Evolutionary conservation across 2,888 invertebrate species (phyloP).

Genomic region (Crioceris asparagi): DNA sequence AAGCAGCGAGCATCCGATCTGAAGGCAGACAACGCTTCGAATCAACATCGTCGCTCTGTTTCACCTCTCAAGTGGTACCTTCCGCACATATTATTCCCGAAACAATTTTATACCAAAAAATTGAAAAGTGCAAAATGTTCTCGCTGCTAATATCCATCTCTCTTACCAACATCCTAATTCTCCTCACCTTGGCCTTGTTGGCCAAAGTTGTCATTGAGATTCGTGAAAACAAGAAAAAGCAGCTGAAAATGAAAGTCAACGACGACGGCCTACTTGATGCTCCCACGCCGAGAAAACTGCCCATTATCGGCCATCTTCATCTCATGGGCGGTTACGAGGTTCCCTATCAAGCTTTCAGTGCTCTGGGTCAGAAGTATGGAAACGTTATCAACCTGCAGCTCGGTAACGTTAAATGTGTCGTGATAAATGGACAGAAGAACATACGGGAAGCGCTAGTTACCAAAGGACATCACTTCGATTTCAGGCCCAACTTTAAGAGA

Average conservation of each 20-base stretch:
- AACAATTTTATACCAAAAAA: no score
- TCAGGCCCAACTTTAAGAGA: slow-evolving; percentile 52
- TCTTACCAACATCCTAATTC: slow-evolving; percentile 10
- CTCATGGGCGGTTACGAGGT: slow-evolving; percentile 46
- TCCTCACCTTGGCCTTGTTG: slow-evolving; percentile 5
- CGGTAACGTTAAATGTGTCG: slow-evolving; percentile 45
- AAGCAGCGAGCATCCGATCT: background rate
- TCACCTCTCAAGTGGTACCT: background rate
- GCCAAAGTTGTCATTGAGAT: slow-evolving; percentile 7
- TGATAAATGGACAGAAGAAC: slow-evolving; percentile 48
- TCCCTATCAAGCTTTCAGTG: slow-evolving; percentile 48
- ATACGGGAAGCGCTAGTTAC: slow-evolving; percentile 47
- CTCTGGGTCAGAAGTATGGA: slow-evolving; percentile 43
- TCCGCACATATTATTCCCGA: background rate
- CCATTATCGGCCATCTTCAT: slow-evolving; percentile 47
- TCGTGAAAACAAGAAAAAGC: slow-evolving; percentile 5
- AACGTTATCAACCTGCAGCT: slow-evolving; percentile 44
- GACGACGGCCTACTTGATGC: slow-evolving; percentile 28
- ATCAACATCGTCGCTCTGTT: background rate
- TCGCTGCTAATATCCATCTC: slow-evolving; percentile 6
- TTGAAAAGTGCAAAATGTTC: slow-evolving; percentile 13
- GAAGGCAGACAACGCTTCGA: slow-evolving; percentile 1
- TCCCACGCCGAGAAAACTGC: slow-evolving; percentile 45
- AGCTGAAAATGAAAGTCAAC: background rate
- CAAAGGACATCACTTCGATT: slow-evolving; percentile 51